Base-by-base conservation (phyloP, 2,113 vertebrate species). In the Pollachius pollachius region DNA sequence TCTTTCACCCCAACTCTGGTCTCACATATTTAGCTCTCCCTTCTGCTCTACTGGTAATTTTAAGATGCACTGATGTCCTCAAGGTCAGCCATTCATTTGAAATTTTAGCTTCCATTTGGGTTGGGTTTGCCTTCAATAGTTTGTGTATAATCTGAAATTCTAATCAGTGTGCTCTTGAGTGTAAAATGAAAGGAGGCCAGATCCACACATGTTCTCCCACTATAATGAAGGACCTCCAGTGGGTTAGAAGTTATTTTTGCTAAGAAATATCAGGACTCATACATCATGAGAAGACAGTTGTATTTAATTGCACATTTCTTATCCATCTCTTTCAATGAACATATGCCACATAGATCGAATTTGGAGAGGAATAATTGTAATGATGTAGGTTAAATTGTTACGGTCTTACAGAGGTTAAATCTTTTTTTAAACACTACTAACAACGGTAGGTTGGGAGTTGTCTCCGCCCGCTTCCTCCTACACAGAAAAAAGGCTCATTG, bases 91-190 rank as follows among this genome's bases (percentile, higher is more conserved):
- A 48, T 76, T 61, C 58, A 62, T 76, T 62, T 67, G 3, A 60
- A n/a, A 69, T 65, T 62, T 57, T 18, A 30, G 41, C 27, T 27
- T 66, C 48, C 59, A 25, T 75, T 52, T 73, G 52, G 58, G 61
- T 7, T 12, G 7, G 11, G 5, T 60, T 21, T 60, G n/a, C 18
- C 17, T 9, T 67, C 63, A 23, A 30, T 73, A 71, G 64, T 73
- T 69, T 56, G 23, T 59, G 71, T 74, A 72, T 34, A 71, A 78
- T 75, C 69, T 75, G 34, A 70, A 78, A 73, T 71, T 71, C 72
- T 52, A 71, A 79, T 76, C 68, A 16, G 8, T 69, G 70, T 64
- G 64, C 64, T 73, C 58, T 70, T 58, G 54, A 61, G 62, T 56
- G 68, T 71, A 70, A 68, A 76, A 66, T 60, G 52, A 64, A 64